Evolutionary conservation across 1,140 invertebrate species (phyloP).

Genomic region (Drosophila bipectinata): DNA sequence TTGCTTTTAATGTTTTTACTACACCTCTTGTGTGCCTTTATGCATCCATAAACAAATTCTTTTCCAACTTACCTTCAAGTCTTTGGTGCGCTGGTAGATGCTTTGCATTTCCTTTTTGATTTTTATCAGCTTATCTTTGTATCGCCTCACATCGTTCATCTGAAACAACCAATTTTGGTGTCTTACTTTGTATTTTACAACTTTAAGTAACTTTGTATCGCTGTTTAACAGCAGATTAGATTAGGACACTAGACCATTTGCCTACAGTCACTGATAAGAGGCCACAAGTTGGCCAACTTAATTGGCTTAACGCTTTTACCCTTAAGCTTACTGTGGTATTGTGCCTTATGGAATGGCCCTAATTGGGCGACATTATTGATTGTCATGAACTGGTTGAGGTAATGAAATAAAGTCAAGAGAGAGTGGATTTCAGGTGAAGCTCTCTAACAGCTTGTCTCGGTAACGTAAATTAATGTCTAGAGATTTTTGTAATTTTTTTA

Average conservation of each 20-base stretch:
- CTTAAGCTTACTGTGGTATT: constrained; percentile 4
- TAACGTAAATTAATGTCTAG: too few relatives aligned
- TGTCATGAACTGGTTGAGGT: neutral
- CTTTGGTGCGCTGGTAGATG: constrained; percentile 78
- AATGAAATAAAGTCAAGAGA: neutral
- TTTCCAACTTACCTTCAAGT: constrained; percentile 69
- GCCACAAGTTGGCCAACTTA: constrained; percentile 4
- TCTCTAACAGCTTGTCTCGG: neutral
- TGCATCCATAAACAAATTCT: constrained; percentile 46
- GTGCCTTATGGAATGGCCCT: constrained; percentile 26
- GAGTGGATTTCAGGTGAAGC: neutral
- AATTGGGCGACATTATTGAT: constrained; percentile 11
- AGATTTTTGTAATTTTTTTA: neutral
- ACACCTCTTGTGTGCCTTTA: constrained; percentile 21
- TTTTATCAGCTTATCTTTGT: constrained; percentile 73
- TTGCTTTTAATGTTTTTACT: constrained; percentile 17
- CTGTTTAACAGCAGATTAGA: constrained; percentile 34
- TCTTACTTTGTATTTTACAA: constrained; percentile 22
- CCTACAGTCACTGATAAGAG: constrained; percentile 27
- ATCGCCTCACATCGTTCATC: constrained; percentile 74
- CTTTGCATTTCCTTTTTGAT: constrained; percentile 80
- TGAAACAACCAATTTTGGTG: constrained; percentile 30
- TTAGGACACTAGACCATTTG: constrained; percentile 4
- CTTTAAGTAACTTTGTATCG: constrained; percentile 10
- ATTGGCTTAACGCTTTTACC: constrained; percentile 10